Evolutionary conservation across 37 sponge, comb jelly and placozoan species (phyloP), one percentile per base, ranked within the genome.

Genomic region (Eunapius fragilis): DNA sequence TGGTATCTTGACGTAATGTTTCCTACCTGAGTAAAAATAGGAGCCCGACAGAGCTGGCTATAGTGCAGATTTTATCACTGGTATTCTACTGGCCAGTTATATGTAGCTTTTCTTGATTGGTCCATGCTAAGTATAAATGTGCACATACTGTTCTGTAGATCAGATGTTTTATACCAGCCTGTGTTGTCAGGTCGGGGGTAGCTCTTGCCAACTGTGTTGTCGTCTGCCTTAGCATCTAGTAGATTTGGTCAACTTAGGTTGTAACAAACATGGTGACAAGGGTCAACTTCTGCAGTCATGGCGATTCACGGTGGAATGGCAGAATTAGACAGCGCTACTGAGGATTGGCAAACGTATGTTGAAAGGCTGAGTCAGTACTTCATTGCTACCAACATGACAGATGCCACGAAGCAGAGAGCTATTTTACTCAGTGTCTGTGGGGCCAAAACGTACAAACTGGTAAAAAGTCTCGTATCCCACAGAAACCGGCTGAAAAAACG

Each of bases 291-390:
- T 17, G 58, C 58, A 58, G 58, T 58, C 58, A 58, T 58, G 58
- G 58, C 17, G 58, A 58, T 58, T 17, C 58, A 58, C 14, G 17
- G 58, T 13, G 58, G 58, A 58, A 72, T 72, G 30, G 73, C 31
- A 30, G 30, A 30, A 0, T 72, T 72, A 10, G 31, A 72, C 73
- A 33, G 31, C 73, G 31, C 73, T 32, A 32, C 24, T 47, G 78
- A 78, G 38, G 78, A 78, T n/a, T 78, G 78, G 78, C 24, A 25
- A n/a, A 67, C 25, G 0, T 83, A 83, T 25, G 28, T 75, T 23
- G 58, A 83, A 74, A 34, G 74, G 14, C 38, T 83, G 22, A 74
- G 36, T n/a, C 37, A 83, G 23, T 83, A 83, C 26, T 83, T 72
- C 83, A 27, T 72, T 24, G 74, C 83, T 28, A 58, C 6, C 58